Evolutionary conservation across 2,113 vertebrate genomes (phyloP), one percentile per base, ranked within the genome.

Genomic region (Trochalopteron elliotii): DNA sequence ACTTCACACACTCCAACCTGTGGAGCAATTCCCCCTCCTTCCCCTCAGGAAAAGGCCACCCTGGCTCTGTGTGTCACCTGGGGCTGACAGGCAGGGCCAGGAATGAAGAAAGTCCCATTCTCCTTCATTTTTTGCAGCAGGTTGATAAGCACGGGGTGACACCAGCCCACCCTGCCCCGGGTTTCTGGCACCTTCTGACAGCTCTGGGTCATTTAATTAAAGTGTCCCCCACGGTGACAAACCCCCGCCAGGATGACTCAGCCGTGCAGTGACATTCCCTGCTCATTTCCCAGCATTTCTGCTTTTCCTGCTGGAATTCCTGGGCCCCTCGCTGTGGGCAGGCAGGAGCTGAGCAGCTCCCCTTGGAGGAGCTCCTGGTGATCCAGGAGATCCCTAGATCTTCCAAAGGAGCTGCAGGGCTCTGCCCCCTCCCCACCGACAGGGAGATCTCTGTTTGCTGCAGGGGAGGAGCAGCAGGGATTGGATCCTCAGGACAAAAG

Each of bases 71-170:
- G 53, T 60, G 89, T 93, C 95, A 72, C 56, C 0, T 0, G 2
- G 53, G 70, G 12, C 57, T 67, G 86, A 31, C 93, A 71, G 87
- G 91, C 57, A 40, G 80, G 17, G 11, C 61, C 27, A 96, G 61
- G 94, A 94, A 95, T 93, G 93, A 94, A 83, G 95, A 93, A 90
- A 96, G 80, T 94, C 95, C 83, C 61, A 92, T 82, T 12, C 79
- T 47, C 80, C 94, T 16, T 89, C 95, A 90, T 95, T 97, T 77
- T 10, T 80, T 88, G 82, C 65, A 40, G 6, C 42, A 4, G 24
- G 57, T 56, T 1, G 71, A 50, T 44, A 45, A 90, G 97, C 82
- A 17, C 31, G 13, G 61, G 55, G 2, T 12, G 82, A 44, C 39
- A 44, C 30, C 80, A 39, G 19, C 55, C 10, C 52, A 3, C 22